These are phyloP conservation scores for Meriones unguiculatus DNA, from an alignment of 2,113 vertebrate species.

Conservation along the genomic window DNA sequence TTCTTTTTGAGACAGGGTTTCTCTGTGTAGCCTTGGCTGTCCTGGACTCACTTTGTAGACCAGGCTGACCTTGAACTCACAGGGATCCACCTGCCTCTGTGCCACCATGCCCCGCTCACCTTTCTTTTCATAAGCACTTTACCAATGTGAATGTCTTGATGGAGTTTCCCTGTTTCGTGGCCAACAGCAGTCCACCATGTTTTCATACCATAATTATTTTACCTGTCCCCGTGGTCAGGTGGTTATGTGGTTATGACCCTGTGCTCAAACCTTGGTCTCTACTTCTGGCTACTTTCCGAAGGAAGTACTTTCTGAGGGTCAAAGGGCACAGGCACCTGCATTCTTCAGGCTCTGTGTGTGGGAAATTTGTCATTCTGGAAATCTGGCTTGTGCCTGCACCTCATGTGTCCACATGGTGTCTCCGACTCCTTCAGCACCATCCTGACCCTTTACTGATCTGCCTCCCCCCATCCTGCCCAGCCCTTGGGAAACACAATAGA, in stretches of 20 bases:
- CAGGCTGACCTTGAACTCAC: no score
- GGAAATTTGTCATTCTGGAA: background rate
- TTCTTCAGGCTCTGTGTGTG: background rate
- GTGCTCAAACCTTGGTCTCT: background rate
- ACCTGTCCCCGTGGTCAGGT: background rate
- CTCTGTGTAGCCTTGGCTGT: no score
- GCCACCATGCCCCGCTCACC: no score
- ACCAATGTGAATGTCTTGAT: background rate
- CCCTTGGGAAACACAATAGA: constrained; percentile 57
- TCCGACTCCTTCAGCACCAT: background rate
- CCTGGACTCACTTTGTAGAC: no score
- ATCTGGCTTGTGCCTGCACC: background rate
- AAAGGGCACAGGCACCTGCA: background rate
- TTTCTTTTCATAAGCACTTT: constrained; percentile 1
- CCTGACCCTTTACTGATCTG: background rate
- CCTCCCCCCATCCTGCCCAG: background rate
- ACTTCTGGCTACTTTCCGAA: background rate
- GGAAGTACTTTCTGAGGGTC: background rate
- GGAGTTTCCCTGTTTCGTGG: background rate
- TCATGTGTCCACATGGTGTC: no score
- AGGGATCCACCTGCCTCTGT: no score
- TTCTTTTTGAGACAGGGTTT: background rate
- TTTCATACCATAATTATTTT: no score
- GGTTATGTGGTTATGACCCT: background rate
- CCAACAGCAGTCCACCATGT: background rate